phyloP scores from a whole-genome alignment of 2,888 invertebrate species.

The Reticulitermes lucifugus region DNA sequence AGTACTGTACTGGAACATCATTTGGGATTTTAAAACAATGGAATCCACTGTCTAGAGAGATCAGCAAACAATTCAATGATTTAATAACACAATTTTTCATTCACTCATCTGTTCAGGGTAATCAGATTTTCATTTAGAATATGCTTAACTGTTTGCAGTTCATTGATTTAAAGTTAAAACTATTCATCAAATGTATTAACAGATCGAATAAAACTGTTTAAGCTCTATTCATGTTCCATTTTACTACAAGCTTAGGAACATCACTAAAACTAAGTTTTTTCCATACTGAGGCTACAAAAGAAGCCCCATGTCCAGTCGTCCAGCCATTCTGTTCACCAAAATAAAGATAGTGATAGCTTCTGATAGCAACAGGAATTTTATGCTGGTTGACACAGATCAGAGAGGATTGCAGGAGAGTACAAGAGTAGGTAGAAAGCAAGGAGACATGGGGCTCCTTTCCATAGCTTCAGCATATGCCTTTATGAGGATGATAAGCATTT shows the following conservation, averaged over 20 bases:
- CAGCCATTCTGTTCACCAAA: no score
- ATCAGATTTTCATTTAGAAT: not conserved
- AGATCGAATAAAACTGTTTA: not conserved
- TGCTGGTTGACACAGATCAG: no score
- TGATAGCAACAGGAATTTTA: no score
- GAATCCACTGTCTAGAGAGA: not conserved
- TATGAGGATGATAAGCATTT: no score
- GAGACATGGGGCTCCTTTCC: no score
- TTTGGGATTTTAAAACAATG: conserved; percentile 22
- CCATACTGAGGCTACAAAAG: not conserved
- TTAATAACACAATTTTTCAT: not conserved
- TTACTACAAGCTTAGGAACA: conserved; percentile 5
- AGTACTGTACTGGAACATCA: conserved; percentile 21
- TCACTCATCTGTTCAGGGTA: not conserved
- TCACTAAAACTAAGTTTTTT: not conserved
- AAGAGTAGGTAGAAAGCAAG: no score
- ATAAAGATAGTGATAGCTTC: no score
- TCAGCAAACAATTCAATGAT: not conserved
- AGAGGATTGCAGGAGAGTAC: no score
- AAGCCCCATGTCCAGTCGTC: not conserved
- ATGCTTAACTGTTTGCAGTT: not conserved
- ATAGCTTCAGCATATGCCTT: no score
- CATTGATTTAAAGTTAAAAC: conserved; percentile 15
- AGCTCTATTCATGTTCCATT: not conserved
- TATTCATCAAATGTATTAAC: conserved; percentile 20